phyloP scores from a whole-genome alignment of 2,888 invertebrate species.

The Buathra laborator region DNA sequence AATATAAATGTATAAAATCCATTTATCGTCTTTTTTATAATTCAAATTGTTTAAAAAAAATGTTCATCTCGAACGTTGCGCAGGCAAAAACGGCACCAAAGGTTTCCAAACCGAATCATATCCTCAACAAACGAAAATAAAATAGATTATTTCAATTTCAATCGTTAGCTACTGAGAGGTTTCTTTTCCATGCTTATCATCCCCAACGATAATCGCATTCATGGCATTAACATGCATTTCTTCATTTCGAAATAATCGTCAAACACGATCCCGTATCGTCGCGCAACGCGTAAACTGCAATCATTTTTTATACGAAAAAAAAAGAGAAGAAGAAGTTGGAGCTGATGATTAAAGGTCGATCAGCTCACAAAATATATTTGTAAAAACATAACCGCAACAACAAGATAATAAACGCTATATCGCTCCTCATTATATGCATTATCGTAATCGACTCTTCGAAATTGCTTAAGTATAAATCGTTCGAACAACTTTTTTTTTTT shows the following conservation, averaged over 20 bases:
- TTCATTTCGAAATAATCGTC: background rate
- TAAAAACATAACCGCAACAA: slow-evolving; percentile 35
- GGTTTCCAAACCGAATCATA: background rate
- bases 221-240: slow-evolving; percentile 10
- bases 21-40: no score
- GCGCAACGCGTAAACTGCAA: background rate
- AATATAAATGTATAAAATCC: no score
- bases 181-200: background rate
- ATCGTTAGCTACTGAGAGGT: background rate
- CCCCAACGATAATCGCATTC: background rate
- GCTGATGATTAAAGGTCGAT: slow-evolving; percentile 6
- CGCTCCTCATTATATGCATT: slow-evolving; percentile 26
- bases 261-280: background rate
- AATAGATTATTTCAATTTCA: background rate
- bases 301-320: background rate
- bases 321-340: background rate
- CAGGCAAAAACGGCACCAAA: background rate
- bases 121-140: background rate
- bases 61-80: no score
- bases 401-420: slow-evolving; percentile 38
- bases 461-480: slow-evolving; percentile 21
- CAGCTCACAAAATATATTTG: slow-evolving; percentile 10
- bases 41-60: no score
- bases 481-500: slow-evolving; percentile 15
- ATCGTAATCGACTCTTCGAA: slow-evolving; percentile 22